phyloP scores from a whole-genome alignment of 2,797 vertebrate genomes.

The Microhierax caerulescens region DNA sequence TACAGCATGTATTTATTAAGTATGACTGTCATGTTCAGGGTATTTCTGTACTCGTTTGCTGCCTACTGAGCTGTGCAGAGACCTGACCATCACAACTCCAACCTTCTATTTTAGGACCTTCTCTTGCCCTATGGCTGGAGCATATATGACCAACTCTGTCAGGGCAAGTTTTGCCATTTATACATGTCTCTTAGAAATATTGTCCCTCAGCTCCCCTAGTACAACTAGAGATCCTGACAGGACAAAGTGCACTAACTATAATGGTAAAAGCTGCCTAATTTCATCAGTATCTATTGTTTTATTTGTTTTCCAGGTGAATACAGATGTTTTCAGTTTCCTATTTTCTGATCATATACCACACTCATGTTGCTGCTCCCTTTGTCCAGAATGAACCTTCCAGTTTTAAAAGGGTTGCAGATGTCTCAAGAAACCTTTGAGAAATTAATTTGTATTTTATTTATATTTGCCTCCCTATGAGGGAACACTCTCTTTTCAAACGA shows the following conservation, averaged over 20 bases:
- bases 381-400: background rate
- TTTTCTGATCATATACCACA: background rate
- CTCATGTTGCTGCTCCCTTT: background rate
- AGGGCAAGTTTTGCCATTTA: background rate
- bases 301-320: background rate
- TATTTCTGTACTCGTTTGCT: background rate
- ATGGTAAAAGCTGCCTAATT: background rate
- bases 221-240: background rate
- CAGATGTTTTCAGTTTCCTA: background rate
- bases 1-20: background rate
- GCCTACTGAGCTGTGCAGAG: background rate
- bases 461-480: background rate
- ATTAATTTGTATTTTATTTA: background rate
- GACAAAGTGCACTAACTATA: background rate
- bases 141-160: background rate
- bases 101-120: background rate
- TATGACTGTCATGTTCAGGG: constrained; percentile 4
- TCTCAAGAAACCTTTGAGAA: background rate
- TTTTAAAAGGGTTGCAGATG: background rate
- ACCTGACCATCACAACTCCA: background rate
- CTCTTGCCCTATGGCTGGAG: background rate
- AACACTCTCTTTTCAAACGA: background rate
- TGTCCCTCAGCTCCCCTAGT: background rate
- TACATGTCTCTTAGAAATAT: background rate
- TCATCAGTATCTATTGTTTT: background rate